Evolutionary conservation across 2,113 vertebrate genomes (phyloP), one percentile per base, ranked within the genome.

Genomic region (Ceuthmochares aereus): DNA sequence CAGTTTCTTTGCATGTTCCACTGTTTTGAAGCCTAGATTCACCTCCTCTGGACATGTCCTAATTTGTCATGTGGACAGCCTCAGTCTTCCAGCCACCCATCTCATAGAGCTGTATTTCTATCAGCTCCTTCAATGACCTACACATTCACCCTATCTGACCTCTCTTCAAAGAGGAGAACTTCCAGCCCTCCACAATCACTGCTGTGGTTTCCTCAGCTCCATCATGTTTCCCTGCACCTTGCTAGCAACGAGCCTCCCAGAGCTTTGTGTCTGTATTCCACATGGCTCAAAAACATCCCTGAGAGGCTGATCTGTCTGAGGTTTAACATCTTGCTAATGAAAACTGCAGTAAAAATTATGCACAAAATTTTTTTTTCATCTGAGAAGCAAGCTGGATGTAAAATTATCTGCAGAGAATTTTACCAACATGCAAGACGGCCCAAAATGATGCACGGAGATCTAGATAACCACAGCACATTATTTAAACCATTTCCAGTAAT

Each of bases 11-110:
- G 45, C 30, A 19, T 1, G 3, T 58, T 76, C 27, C 13, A 15
- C 49, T 49, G 36, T 37, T 87, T 3, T 64, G 36, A 83, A n/a
- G 69, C 32, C 8, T 51, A 55, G 30, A 58, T 25, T 22, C 21
- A 49, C 32, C 58, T 78, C 20, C 72, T 47, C 82, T 79, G 59
- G 12, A 21, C 0, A 0, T n/a, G n/a, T 62, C 29, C 17, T 51
- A 29, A 70, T 79, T 19, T 52, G 63, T 64, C 68, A 32, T 6
- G 11, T 45, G 45, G 36, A 73, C 72, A 42, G 55, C 10, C 49
- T 45, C 42, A 34, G 30, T 3, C 45, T 32, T 52, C 62, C 59
- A 59, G 49, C 4, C 52, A 55, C 42, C 32, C 67, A 51, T 20
- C n/a, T 21, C 12, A 10, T 25, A 22, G 34, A 60, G 34, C 32